Percentiles rank a stretch among this genome's conserved stretches.
Evolutionary conservation across 2,888 invertebrate species (phyloP).

Genomic region (Boloria selene): DNA sequence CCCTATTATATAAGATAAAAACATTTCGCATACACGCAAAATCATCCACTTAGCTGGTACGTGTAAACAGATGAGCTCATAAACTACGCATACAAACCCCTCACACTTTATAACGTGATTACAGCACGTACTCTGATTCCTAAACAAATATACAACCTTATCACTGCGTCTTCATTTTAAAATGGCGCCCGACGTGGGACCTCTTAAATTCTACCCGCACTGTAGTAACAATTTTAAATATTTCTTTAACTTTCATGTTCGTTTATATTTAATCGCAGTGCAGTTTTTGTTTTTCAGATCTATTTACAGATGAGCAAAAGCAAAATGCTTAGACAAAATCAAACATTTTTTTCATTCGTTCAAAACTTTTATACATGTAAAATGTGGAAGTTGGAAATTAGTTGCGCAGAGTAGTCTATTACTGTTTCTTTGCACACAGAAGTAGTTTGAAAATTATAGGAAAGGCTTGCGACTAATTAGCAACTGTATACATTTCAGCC

Average conservation of each 20-base stretch:
- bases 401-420: slow-evolving; percentile 19
- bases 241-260: not conserved
- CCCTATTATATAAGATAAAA: slow-evolving; percentile 23
- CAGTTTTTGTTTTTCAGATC: not conserved
- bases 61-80: slow-evolving; percentile 39
- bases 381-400: slow-evolving; percentile 17
- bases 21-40: slow-evolving; percentile 29
- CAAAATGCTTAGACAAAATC: not conserved
- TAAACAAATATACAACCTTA: slow-evolving; percentile 56
- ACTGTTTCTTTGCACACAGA: slow-evolving; percentile 20
- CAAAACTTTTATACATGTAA: slow-evolving; percentile 13
- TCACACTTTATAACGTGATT: slow-evolving; percentile 43
- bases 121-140: slow-evolving; percentile 47
- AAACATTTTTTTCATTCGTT: not conserved
- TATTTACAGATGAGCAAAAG: slow-evolving; percentile 10
- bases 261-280: not conserved
- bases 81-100: slow-evolving; percentile 35
- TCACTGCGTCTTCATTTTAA: slow-evolving; percentile 66
- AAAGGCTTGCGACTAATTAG: slow-evolving; percentile 34
- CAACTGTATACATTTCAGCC: slow-evolving; percentile 33
- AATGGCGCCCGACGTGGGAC: slow-evolving; percentile 47
- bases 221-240: slow-evolving; percentile 11
- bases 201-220: slow-evolving; percentile 26
- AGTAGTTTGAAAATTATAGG: slow-evolving; percentile 25
- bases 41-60: slow-evolving; percentile 34